Percentiles rank a stretch among this genome's conserved stretches.
Conservation (phyloP, 2,113 vertebrate species). For the Pelusios castaneus region DNA sequence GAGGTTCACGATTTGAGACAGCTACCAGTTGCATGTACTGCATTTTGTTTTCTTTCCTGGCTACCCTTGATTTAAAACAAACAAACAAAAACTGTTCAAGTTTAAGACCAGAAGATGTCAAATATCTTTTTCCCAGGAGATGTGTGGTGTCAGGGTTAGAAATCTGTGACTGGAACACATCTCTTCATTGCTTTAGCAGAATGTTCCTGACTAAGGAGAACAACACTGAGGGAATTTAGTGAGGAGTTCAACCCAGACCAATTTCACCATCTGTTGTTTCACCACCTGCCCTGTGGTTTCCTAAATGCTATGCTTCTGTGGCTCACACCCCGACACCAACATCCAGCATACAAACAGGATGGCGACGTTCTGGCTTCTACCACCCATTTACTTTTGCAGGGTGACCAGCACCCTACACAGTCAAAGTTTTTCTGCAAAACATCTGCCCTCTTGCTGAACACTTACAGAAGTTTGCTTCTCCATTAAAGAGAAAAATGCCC, state of each 20-base stretch:
- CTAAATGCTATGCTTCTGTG: background rate
- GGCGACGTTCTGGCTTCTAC: background rate
- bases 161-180: rapidly evolving
- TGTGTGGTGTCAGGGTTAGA: background rate
- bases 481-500: background rate
- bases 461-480: too few relatives aligned
- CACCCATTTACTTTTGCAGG: background rate
- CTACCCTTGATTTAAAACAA: background rate
- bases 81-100: background rate
- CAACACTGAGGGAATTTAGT: background rate
- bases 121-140: background rate
- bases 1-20: background rate
- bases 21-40: background rate
- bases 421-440: background rate
- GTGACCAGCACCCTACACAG: background rate
- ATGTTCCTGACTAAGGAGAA: rapidly evolving
- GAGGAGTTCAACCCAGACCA: background rate
- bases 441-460: background rate
- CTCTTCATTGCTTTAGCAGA: background rate
- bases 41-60: background rate
- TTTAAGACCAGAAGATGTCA: background rate
- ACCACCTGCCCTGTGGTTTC: background rate
- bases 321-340: background rate
- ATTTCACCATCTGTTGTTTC: background rate
- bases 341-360: background rate